Evolutionary conservation across 2,113 vertebrate genomes (phyloP).

Genomic region (Gavia stellata): DNA sequence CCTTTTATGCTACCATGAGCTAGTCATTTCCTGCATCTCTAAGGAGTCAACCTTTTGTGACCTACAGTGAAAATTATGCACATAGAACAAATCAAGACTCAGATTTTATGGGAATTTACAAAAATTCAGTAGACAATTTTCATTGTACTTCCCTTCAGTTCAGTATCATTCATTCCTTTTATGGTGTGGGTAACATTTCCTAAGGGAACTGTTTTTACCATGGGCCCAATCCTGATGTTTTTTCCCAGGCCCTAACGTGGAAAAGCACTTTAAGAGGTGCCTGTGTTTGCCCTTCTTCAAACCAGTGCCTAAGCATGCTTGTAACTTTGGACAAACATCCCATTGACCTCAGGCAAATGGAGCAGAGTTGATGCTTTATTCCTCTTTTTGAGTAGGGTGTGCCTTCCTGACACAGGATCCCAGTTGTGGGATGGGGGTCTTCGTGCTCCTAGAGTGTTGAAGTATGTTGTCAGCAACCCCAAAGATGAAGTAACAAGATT

Average conservation of each 20-base stretch:
- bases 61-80: neutral
- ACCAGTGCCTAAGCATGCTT: neutral
- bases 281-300: constrained; percentile 18
- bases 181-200: constrained; percentile 6
- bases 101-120: constrained; percentile 9
- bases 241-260: constrained; percentile 11
- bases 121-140: neutral
- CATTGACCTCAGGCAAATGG: neutral
- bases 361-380: neutral
- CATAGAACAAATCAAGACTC: neutral
- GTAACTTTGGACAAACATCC: neutral
- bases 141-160: neutral
- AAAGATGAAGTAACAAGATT: neutral
- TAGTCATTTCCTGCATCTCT: constrained; percentile 16
- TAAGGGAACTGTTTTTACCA: neutral
- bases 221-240: neutral
- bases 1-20: neutral
- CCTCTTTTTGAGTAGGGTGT: neutral
- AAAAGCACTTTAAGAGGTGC: constrained; percentile 24
- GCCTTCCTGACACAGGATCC: neutral
- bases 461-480: neutral
- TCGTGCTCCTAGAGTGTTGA: neutral
- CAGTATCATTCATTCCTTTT: constrained; percentile 18
- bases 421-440: neutral
- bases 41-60: neutral